phyloP scores from a whole-genome alignment of 1,140 invertebrate species.

The Drosophila pruinosa region DNA sequence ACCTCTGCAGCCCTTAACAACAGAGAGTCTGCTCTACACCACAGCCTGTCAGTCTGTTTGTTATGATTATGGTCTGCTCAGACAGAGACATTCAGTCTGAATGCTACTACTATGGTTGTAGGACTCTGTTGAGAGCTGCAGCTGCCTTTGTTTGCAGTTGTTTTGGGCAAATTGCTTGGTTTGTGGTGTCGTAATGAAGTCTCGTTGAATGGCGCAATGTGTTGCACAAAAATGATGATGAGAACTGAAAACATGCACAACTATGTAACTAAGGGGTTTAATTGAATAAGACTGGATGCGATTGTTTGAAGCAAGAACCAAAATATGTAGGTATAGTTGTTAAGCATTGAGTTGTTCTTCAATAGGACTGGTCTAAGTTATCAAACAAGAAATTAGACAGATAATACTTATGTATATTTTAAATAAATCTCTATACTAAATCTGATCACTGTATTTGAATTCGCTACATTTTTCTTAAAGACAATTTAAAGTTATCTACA shows the following conservation, averaged over 20 bases:
- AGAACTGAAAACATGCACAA: neutral
- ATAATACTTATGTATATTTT: too few species aligned
- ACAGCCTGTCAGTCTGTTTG: slow-evolving; percentile 27
- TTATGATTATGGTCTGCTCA: slow-evolving; percentile 20
- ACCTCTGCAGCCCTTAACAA: slow-evolving; percentile 30
- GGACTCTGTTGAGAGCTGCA: slow-evolving; percentile 1
- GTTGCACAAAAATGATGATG: slow-evolving; percentile 4
- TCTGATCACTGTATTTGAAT: neutral
- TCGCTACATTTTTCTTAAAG: neutral
- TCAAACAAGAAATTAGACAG: too few species aligned
- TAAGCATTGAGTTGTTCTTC: too few species aligned
- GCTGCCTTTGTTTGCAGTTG: slow-evolving; percentile 20
- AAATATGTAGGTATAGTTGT: too few species aligned
- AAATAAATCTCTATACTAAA: too few species aligned
- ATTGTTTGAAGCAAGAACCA: neutral
- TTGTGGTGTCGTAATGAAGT: slow-evolving; percentile 28
- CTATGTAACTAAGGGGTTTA: neutral
- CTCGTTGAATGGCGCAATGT: slow-evolving; percentile 6
- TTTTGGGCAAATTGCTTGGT: slow-evolving; percentile 19
- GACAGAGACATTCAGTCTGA: slow-evolving; percentile 7
- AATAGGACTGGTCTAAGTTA: too few species aligned
- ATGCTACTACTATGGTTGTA: slow-evolving; percentile 8
- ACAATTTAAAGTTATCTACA: neutral
- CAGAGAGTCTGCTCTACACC: neutral
- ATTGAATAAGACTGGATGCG: neutral